Conservation (phyloP, 2,113 vertebrate genomes). For the Podocnemis expansa region DNA sequence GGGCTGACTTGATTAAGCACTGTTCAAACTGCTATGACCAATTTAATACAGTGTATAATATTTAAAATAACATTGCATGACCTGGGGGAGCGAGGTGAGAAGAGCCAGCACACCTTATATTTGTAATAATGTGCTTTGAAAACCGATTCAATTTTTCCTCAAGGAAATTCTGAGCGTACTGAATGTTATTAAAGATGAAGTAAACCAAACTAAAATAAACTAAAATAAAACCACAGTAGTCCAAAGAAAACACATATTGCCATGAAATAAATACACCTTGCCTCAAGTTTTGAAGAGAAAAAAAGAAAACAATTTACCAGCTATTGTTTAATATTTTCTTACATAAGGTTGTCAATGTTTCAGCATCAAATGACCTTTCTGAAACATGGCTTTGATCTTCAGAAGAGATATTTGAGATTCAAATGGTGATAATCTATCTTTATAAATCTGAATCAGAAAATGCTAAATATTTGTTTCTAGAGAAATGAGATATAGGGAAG, state of each 20-base stretch:
- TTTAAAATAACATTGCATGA: neutral
- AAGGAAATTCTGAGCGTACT: neutral
- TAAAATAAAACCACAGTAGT: neutral
- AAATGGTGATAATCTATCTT: neutral
- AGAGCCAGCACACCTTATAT: neutral
- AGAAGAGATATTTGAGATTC: conserved; percentile 22
- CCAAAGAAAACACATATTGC: neutral
- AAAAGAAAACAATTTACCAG: neutral
- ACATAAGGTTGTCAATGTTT: conserved; percentile 13
- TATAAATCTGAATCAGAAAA: conserved; percentile 17
- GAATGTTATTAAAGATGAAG: neutral
- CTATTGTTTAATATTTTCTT: neutral
- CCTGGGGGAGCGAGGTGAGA: neutral
- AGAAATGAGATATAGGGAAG: neutral
- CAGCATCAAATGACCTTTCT: conserved; percentile 25
- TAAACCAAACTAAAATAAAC: too few relatives aligned
- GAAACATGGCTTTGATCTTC: conserved; percentile 33
- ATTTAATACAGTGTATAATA: conserved; percentile 9
- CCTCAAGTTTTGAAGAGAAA: neutral
- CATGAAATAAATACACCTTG: neutral
- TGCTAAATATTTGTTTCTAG: neutral
- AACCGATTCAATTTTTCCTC: conserved; percentile 18
- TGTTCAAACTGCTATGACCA: neutral
- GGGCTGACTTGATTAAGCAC: neutral
- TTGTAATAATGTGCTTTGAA: neutral